Conservation (phyloP, 2,113 vertebrate species). For the Australoheros scitulus region DNA sequence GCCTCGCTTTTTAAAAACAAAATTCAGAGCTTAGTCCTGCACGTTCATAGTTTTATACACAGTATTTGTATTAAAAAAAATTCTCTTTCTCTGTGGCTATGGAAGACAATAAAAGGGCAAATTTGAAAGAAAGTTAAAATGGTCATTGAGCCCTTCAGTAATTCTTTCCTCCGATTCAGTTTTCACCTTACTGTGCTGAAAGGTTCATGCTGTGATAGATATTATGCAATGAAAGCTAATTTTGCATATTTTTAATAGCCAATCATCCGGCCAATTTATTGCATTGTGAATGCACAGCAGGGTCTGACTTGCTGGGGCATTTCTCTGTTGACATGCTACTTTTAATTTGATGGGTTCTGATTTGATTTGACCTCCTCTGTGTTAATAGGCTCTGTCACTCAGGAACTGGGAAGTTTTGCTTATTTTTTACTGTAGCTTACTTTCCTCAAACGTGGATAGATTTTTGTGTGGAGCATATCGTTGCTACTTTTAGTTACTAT, state of each 20-base stretch:
- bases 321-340: conserved; percentile 42
- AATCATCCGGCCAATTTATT: conserved; percentile 61
- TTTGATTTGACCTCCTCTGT: conserved; percentile 50
- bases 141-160: neutral
- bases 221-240: conserved; percentile 55
- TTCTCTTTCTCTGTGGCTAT: neutral
- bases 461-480: neutral
- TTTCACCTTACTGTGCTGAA: conserved; percentile 45
- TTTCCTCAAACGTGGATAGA: neutral
- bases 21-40: neutral
- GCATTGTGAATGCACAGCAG: conserved; percentile 55
- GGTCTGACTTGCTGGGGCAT: conserved; percentile 37
- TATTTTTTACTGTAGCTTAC: conserved; percentile 8
- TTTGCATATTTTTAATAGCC: conserved; percentile 57
- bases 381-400: conserved; percentile 56
- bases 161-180: conserved; percentile 19
- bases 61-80: neutral
- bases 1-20: neutral
- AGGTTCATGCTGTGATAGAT: conserved; percentile 49
- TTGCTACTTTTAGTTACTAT: conserved; percentile 10
- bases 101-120: neutral
- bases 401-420: conserved; percentile 19
- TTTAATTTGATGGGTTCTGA: conserved; percentile 59
- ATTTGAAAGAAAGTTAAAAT: conserved; percentile 25
- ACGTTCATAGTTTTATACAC: neutral